These are phyloP conservation scores for Oreocharis arfaki DNA, from an alignment of 2,113 vertebrate species.

Conservation along the genomic window DNA sequence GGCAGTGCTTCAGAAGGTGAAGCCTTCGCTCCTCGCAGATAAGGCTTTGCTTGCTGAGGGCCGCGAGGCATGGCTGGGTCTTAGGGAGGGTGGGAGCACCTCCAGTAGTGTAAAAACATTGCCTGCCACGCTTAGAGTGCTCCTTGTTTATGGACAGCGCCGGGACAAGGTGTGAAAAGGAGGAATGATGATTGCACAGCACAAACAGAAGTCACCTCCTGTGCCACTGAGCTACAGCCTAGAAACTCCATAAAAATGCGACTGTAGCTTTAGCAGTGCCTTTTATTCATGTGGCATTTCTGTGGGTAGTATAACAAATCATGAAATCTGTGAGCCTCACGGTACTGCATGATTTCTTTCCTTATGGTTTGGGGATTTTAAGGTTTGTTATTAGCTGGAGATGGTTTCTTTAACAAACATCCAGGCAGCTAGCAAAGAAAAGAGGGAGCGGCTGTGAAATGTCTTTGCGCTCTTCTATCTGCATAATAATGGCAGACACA, in stretches of 20 bases:
- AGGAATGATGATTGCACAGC: not conserved
- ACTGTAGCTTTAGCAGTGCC: not conserved
- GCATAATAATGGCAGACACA: not conserved
- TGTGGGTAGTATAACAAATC: not conserved
- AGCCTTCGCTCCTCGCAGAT: not conserved
- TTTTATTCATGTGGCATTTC: not conserved
- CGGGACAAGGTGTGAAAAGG: not conserved
- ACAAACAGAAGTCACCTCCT: not conserved
- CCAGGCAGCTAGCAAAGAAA: not conserved
- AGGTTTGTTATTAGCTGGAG: not conserved
- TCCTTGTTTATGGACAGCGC: accelerated
- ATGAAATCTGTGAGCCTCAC: not conserved
- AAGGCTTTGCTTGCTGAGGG: not conserved
- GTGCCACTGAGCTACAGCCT: not conserved
- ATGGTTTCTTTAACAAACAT: not conserved
- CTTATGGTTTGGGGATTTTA: not conserved
- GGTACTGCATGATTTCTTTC: not conserved
- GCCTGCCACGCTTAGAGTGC: not conserved
- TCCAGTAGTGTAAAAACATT: not conserved
- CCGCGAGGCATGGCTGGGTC: not conserved
- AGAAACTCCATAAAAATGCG: not conserved
- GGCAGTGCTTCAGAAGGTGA: not conserved
- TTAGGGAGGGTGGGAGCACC: not conserved
- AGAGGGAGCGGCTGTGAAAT: not conserved
- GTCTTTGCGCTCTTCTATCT: not conserved